These are phyloP conservation scores for Halcyon smyrnensis DNA, from an alignment of 2,797 vertebrate genomes.

Conservation along the genomic window DNA sequence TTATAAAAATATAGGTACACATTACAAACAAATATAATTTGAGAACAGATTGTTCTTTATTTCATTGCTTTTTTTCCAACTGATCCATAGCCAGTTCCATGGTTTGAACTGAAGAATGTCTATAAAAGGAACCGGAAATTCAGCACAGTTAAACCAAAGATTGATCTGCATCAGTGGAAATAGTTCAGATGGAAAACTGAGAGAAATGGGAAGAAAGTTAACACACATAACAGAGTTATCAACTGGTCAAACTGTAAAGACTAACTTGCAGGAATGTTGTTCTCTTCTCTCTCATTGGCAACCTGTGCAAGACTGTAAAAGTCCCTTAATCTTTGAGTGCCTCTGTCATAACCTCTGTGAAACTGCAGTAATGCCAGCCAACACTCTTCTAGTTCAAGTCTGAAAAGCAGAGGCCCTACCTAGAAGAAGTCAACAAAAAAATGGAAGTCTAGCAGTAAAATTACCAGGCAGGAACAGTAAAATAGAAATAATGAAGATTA, in stretches of 20 bases:
- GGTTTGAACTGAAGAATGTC: background rate
- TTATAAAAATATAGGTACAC: background rate
- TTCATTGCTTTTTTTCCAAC: background rate
- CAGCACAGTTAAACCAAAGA: background rate
- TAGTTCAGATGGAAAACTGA: background rate
- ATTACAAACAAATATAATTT: background rate
- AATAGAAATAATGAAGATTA: background rate
- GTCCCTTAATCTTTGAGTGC: background rate
- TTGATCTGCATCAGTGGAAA: background rate
- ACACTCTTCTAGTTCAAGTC: background rate
- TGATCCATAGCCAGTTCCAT: background rate
- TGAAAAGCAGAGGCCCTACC: background rate
- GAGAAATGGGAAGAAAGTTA: background rate
- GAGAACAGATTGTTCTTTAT: background rate
- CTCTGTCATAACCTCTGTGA: background rate
- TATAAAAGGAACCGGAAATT: background rate
- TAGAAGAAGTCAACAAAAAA: background rate
- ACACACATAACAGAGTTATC: background rate
- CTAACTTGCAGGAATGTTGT: background rate
- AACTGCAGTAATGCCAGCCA: background rate
- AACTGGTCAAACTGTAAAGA: background rate
- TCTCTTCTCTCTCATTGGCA: background rate
- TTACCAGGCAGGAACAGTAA: background rate
- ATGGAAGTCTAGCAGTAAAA: background rate
- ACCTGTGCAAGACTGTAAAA: background rate